Percentiles rank a stretch among this genome's conserved stretches.
Evolutionary conservation across 2,113 vertebrate species (phyloP).

Genomic region (Bos javanicus): DNA sequence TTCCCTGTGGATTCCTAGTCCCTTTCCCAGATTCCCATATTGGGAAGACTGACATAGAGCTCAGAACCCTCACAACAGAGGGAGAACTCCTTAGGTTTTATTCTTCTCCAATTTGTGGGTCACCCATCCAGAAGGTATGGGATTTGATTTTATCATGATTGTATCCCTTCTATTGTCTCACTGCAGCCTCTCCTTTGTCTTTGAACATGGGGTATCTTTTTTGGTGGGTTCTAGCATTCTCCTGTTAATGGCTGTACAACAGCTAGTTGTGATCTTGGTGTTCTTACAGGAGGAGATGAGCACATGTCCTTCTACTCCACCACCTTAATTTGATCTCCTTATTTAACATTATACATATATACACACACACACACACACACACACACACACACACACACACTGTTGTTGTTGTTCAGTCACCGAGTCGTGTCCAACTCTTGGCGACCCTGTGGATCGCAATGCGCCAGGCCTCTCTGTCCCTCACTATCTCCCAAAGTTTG

Average conservation of each 20-base stretch:
- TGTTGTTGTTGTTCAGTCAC: neutral
- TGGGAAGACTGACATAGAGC: neutral
- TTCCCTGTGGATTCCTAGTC: neutral
- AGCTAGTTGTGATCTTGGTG: neutral
- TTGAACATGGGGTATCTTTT: neutral
- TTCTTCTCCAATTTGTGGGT: neutral
- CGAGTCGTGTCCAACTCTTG: neutral
- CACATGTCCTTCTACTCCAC: neutral
- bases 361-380: no score
- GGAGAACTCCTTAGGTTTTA: neutral
- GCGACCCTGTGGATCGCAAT: rapidly evolving
- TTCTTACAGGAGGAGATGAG: neutral
- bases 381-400: neutral
- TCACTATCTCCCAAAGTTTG: neutral
- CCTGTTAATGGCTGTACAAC: neutral
- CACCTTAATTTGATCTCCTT: neutral
- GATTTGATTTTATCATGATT: neutral
- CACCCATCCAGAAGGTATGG: neutral
- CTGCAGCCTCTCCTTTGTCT: neutral
- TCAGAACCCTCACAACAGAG: neutral
- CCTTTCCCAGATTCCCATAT: neutral
- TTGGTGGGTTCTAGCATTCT: neutral
- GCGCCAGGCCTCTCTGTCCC: neutral
- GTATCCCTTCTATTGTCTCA: neutral
- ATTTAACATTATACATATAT: neutral